Evolutionary conservation across 2,113 vertebrate species (phyloP), one percentile per base, ranked within the genome.

Genomic region (Illadopsis cleaveri): DNA sequence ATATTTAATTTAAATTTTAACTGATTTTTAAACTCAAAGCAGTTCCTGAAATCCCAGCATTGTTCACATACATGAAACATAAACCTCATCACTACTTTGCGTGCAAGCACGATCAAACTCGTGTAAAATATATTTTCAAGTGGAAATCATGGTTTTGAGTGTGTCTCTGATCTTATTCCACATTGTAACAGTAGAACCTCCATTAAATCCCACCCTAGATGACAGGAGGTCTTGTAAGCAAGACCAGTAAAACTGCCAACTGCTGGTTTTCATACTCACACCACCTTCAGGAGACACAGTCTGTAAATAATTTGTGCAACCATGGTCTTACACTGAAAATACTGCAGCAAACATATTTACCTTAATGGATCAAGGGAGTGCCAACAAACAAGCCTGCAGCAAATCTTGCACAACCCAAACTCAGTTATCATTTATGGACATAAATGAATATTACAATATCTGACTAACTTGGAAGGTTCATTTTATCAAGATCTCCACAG

Each of bases 401-500:
- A 89, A 85, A 44, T 50, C 70, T 95, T 95, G 66, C 81, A 77
- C 50, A 93, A 93, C 5, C 3, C 50, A 82, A 71, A 51, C 23
- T 76, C 37, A 19, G 30, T 61, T 80, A 93, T 76, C 28, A n/a
- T 76, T 64, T 80, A 62, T 15, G 94, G 78, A 76, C 61, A 42
- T 47, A 78, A 94, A 61, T 10, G 38, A 23, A 5, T 44, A 54
- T 53, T 69, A 40, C 16, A 61, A 17, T 27, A 93, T 18, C 37
- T 65, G n/a, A 88, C 35, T 93, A 89, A 73, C 54, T 81, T 69
- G 40, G 70, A 93, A 57, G 47, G 33, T 54, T 72, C 15, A 2
- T 82, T 83, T 92, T 83, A 94, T 90, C 88, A 94, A 81, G 68
- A 92, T 94, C 61, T 88, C 42, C 31, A 53, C 15, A 57, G 9